A percentile compares a stretch with the other conserved stretches of the same genome.
Evolutionary conservation across 2,797 vertebrate species (phyloP).

Genomic region (Spinus pinus): DNA sequence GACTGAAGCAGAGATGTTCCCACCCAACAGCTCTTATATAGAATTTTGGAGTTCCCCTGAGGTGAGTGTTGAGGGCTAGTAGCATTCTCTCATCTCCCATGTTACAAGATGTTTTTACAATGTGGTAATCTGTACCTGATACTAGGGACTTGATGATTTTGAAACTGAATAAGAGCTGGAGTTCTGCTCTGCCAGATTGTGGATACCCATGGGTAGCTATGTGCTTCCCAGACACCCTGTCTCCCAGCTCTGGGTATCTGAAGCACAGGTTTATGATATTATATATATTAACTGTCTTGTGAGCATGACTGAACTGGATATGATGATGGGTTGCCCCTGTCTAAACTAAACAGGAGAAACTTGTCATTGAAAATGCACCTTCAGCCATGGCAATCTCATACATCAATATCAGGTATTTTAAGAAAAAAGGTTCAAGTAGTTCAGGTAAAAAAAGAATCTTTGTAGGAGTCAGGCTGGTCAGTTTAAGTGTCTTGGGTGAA

Average conservation of each 20-base stretch:
- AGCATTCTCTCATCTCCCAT: neutral
- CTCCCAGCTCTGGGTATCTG: neutral
- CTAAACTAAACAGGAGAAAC: neutral
- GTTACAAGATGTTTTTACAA: fast-evolving
- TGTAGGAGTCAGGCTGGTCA: neutral
- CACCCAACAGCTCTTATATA: neutral
- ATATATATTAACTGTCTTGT: neutral
- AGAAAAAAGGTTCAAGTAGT: neutral
- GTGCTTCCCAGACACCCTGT: neutral
- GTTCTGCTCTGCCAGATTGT: neutral
- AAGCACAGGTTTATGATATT: neutral
- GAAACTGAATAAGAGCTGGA: neutral
- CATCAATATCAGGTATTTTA: neutral
- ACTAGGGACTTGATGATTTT: neutral
- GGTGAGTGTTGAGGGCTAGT: neutral
- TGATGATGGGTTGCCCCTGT: neutral
- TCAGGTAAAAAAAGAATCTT: neutral
- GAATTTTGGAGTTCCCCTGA: neutral
- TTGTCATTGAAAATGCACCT: neutral
- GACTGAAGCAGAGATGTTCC: neutral
- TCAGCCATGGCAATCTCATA: neutral
- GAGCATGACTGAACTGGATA: neutral
- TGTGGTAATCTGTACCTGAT: neutral
- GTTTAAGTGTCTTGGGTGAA: neutral
- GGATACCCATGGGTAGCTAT: fast-evolving